Base-by-base conservation (phyloP, 2,888 invertebrate species). In the Andrena fulva region DNA sequence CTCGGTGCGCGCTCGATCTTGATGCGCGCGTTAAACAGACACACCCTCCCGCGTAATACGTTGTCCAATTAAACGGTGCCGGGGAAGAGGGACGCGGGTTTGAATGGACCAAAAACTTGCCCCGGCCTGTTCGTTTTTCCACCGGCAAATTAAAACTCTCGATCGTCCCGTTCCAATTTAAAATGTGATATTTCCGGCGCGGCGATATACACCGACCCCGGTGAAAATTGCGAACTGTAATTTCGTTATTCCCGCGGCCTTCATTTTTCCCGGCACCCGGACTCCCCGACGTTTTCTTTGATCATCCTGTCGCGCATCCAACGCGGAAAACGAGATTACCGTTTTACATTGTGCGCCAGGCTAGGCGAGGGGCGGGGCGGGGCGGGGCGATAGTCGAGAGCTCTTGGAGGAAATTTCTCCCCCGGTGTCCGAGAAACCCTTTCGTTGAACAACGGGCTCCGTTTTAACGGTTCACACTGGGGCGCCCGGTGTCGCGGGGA, bases 371-470 rank as follows among this genome's bases (percentile, higher is more conserved):
- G 31, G 2, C n/a, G 42, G 68, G 35, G 2, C n/a, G 42, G 68
- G 35, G n/a, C 63, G 10, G 4, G 10, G 42, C 35, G 20, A 20
- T 20, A 20, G 20, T 63, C 67, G 67, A 70, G 69, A 54, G 69
- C 73, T 82, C 69, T 67, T 82, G 27, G 70, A 70, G 67, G 56
- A 83, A 78, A 83, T 77, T 83, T 84, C 78, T 52, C 27, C 33
- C 66, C n/a, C 67, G 70, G 24, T 67, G 73, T 67, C 72, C 70
- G 42, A 73, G 59, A 8, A 48, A 60, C 54, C 29, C 42, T 66
- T 68, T n/a, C 69, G 67, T 54, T 68, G 64, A 77, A 69, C 64
- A 72, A 29, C 66, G 2, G 33, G 42, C 56, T 82, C 62, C 73
- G 35, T 74, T 81, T 80, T 80, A 80, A 80, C 81, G 60, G 35